A percentile compares a stretch with the other conserved stretches of the same genome.
Conservation (phyloP, 2,113 vertebrate genomes). For the Cheirogaleus medius region DNA sequence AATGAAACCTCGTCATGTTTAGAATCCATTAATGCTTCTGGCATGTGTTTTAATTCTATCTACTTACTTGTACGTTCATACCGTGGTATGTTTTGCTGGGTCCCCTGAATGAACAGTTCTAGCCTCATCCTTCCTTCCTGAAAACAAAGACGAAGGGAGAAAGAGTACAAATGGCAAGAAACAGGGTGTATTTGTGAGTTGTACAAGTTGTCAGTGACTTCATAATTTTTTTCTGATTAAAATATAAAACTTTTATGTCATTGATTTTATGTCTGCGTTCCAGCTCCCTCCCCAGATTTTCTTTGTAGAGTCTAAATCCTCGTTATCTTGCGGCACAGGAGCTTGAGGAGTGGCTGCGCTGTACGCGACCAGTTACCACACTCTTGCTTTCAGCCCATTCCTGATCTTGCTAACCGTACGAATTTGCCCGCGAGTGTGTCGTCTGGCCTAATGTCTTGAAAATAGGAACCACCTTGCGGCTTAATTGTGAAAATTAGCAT, state of each 20-base stretch:
- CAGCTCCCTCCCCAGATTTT: not conserved
- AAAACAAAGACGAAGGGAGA: constrained; percentile 47
- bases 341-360: not conserved
- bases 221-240: constrained; percentile 40
- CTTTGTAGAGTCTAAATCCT: constrained; percentile 19
- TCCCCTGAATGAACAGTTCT: not conserved
- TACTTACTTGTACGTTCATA: constrained; percentile 44
- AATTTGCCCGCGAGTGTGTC: constrained; percentile 27
- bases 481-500: constrained; percentile 75
- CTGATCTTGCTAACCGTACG: not conserved
- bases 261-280: not conserved
- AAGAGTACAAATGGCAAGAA: not conserved
- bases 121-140: not conserved
- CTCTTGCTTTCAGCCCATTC: constrained; percentile 11
- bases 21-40: constrained; percentile 43
- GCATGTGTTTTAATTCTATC: constrained; percentile 63
- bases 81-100: not conserved
- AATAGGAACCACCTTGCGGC: constrained; percentile 57
- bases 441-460: constrained; percentile 53
- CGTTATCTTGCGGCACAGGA: not conserved
- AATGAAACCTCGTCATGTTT: constrained; percentile 48
- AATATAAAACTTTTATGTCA: constrained; percentile 52
- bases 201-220: constrained; percentile 29
- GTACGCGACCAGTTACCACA: not conserved
- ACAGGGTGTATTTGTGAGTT: not conserved